Conservation (phyloP, 2,797 vertebrate genomes). For the Coregonus suidteri region DNA sequence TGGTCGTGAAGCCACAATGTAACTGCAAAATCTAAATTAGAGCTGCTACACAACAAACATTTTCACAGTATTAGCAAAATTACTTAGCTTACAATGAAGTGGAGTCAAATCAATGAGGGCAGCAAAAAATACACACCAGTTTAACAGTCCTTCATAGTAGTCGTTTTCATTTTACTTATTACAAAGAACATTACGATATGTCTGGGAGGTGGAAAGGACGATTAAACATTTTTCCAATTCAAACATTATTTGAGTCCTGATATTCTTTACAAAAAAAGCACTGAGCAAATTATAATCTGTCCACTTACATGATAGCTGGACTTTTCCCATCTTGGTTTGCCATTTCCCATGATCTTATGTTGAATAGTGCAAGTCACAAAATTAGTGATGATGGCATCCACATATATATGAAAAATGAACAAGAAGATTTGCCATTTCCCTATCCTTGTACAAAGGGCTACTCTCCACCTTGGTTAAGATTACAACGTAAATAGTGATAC, state of each 20-base stretch:
- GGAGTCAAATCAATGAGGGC: slow-evolving; percentile 2
- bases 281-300: neutral
- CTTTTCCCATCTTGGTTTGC: neutral
- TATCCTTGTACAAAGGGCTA: neutral
- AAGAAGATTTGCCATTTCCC: neutral
- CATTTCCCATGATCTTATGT: neutral
- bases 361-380: neutral
- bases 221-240: neutral
- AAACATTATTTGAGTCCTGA: neutral
- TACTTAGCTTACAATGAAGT: slow-evolving; percentile 32
- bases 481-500: neutral
- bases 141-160: slow-evolving; percentile 40
- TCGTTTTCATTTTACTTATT: neutral
- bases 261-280: neutral
- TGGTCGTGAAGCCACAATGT: neutral
- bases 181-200: neutral
- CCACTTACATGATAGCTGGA: neutral
- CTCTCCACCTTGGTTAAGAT: neutral
- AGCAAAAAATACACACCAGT: slow-evolving; percentile 2
- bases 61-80: slow-evolving; percentile 44
- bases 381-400: neutral
- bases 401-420: neutral
- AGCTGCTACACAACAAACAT: neutral
- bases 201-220: neutral
- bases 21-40: slow-evolving; percentile 5